Evolutionary conservation across 2,113 vertebrate species (phyloP).

Genomic region (Machaerirhynchus nigripectus): DNA sequence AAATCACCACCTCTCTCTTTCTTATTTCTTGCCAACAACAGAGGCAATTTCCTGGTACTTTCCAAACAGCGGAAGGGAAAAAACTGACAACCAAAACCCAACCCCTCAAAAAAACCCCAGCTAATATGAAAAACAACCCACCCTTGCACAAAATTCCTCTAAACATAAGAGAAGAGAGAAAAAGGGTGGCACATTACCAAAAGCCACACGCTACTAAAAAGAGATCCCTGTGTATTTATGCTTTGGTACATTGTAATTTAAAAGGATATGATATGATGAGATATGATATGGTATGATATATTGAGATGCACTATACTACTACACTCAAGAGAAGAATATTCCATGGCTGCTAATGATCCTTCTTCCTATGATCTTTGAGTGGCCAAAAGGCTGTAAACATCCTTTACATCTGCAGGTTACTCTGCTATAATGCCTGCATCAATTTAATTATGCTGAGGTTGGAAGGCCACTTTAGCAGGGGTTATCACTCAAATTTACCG

Average conservation of each 20-base stretch:
- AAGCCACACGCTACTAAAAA: neutral
- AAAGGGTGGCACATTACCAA: neutral
- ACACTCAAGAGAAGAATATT: neutral
- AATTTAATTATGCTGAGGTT: neutral
- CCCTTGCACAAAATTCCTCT: neutral
- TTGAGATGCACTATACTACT: neutral
- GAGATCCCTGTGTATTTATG: neutral
- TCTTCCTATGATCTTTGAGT: neutral
- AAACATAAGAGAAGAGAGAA: neutral
- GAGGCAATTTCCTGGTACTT: neutral
- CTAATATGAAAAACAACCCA: neutral
- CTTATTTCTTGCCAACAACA: neutral
- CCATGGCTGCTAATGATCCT: neutral
- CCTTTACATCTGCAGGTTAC: neutral
- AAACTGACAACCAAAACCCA: neutral
- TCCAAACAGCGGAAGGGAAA: neutral
- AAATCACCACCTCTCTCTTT: neutral
- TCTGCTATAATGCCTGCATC: neutral
- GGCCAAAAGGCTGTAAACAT: neutral
- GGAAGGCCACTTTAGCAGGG: neutral
- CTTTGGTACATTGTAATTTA: neutral
- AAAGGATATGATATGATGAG: neutral
- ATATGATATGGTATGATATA: neutral
- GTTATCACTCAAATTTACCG: neutral
- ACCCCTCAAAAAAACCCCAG: fast-evolving